Evolutionary conservation across 92 coral and sea anemone species (phyloP).

Genomic region (Muricea muricata): DNA sequence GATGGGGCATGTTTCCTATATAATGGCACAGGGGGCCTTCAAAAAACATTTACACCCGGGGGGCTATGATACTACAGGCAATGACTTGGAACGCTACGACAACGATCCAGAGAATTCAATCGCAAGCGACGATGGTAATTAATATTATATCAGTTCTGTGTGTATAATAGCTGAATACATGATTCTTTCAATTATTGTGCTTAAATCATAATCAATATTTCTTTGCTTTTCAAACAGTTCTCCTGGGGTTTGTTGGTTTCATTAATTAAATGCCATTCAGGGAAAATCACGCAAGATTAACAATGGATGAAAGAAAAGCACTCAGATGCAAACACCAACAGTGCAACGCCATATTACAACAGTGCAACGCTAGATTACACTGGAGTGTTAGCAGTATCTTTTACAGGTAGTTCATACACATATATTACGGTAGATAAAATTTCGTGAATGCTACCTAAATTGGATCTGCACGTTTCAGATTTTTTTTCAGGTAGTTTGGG

Average conservation of each 20-base stretch:
- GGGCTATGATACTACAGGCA: no score
- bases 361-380: no score
- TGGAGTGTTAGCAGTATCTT: not conserved
- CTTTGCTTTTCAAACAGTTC: slow-evolving; percentile 1
- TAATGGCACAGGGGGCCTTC: no score
- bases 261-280: not conserved
- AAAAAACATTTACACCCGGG: no score
- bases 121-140: not conserved
- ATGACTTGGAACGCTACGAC: no score
- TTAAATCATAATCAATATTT: not conserved
- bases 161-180: not conserved
- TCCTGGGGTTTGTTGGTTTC: not conserved
- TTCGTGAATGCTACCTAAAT: no score
- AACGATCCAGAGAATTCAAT: no score
- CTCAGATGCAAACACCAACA: no score
- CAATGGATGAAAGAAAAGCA: not conserved
- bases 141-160: not conserved
- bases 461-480: not conserved
- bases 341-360: no score
- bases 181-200: not conserved
- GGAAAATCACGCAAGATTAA: slow-evolving; percentile 3
- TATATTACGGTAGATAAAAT: no score
- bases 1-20: no score
- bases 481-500: not conserved
- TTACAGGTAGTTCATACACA: no score